These are phyloP conservation scores for Aphrocallistes beatrix DNA, from an alignment of 37 sponge, comb jelly and placozoan species.

Conservation along the genomic window DNA sequence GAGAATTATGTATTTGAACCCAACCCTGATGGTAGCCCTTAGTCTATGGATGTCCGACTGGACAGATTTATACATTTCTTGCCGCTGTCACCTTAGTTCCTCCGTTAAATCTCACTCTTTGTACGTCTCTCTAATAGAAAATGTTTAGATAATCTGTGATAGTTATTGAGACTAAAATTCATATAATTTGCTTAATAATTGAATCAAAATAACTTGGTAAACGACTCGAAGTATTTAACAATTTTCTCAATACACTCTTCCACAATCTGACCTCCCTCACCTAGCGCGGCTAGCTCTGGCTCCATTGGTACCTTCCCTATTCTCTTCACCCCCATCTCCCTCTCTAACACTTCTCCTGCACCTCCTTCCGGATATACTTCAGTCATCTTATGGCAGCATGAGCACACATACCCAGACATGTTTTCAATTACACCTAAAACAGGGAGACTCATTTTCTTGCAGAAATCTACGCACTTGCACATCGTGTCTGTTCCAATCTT, in stretches of 20 bases:
- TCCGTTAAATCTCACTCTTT: no score
- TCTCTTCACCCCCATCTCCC: background rate
- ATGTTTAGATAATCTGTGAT: no score
- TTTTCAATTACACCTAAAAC: slow-evolving; percentile 71
- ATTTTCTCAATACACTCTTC: background rate
- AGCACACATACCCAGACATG: slow-evolving; percentile 64
- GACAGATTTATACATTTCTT: no score
- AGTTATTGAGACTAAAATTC: no score
- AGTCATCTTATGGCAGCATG: slow-evolving; percentile 48
- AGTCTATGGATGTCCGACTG: no score
- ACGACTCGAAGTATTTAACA: background rate
- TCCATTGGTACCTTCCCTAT: background rate
- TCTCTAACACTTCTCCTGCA: background rate
- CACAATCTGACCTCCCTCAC: background rate
- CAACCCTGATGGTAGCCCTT: no score
- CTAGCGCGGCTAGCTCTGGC: background rate
- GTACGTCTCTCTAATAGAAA: no score
- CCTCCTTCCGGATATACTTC: background rate
- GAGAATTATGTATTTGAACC: no score
- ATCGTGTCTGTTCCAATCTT: slow-evolving; percentile 69
- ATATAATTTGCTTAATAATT: no score
- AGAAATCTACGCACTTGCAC: slow-evolving; percentile 71
- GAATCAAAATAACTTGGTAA: background rate
- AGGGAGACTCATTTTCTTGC: slow-evolving; percentile 58
- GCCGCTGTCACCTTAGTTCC: no score